phyloP scores from a whole-genome alignment of 2,113 vertebrate species.

The Semicossyphus pulcher region DNA sequence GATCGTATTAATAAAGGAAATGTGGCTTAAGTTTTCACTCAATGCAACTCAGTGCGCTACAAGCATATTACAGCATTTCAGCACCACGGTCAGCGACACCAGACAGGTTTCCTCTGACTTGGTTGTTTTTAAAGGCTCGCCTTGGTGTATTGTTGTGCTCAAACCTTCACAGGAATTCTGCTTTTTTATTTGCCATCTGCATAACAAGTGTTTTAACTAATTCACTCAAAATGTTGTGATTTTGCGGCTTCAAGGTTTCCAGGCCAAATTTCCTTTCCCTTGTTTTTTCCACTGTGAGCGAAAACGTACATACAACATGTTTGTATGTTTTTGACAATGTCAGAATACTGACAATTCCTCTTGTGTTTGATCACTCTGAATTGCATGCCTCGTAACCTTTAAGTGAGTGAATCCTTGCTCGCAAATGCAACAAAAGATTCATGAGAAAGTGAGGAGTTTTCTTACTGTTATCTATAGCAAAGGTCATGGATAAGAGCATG shows the following conservation, averaged over 20 bases:
- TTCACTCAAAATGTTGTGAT: too few relatives aligned
- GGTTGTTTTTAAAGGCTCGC: too few relatives aligned
- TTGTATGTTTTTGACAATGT: too few relatives aligned
- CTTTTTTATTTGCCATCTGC: not conserved
- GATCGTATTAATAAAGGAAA: not conserved
- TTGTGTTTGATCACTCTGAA: not conserved
- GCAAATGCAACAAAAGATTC: not conserved
- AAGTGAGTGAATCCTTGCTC: not conserved
- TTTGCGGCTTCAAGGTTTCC: too few relatives aligned
- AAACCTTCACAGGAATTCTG: not conserved
- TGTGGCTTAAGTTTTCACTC: not conserved
- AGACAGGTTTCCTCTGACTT: not conserved
- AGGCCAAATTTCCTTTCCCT: too few relatives aligned
- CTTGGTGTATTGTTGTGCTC: not conserved
- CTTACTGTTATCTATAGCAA: not conserved
- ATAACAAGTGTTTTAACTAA: too few relatives aligned
- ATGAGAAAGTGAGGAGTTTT: not conserved
- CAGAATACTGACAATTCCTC: not conserved
- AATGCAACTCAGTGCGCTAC: not conserved
- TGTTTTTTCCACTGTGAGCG: too few relatives aligned
- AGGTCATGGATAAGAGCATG: not conserved
- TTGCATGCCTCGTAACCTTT: not conserved
- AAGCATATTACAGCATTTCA: constrained; percentile 32
- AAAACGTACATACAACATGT: too few relatives aligned
- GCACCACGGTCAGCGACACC: constrained; percentile 68